A percentile compares a stretch with the other conserved stretches of the same genome.
Evolutionary conservation across 2,888 invertebrate genomes (phyloP).

Genomic region (Drosophila nr. perissopoda): DNA sequence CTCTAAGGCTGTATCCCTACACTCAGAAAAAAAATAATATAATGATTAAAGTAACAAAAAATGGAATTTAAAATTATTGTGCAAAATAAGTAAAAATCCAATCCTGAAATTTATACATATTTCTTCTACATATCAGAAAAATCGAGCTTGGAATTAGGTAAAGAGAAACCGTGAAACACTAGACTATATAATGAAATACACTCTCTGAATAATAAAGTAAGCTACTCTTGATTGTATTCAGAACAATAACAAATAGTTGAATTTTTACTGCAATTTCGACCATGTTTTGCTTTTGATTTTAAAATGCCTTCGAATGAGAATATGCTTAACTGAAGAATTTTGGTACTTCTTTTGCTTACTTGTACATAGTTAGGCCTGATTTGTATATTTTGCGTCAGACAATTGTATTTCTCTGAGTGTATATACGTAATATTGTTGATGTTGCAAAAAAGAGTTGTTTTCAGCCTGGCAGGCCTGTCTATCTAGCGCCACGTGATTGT

Average conservation of each 20-base stretch:
- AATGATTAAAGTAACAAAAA: neutral
- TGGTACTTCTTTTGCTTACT: neutral
- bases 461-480: conserved; percentile 76
- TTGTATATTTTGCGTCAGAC: neutral
- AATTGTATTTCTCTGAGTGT: conserved; percentile 1
- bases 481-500: conserved; percentile 76
- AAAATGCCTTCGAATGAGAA: neutral
- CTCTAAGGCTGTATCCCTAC: neutral
- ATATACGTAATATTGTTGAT: conserved; percentile 70
- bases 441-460: conserved; percentile 76
- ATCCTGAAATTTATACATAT: neutral
- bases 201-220: too few species aligned
- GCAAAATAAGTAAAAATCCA: neutral
- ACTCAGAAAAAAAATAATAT: neutral
- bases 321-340: neutral
- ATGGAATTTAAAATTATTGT: neutral
- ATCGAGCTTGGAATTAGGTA: neutral
- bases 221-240: too few species aligned
- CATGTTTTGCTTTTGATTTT: neutral
- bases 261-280: neutral
- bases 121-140: neutral
- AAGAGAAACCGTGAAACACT: neutral
- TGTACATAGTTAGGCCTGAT: neutral
- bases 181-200: neutral
- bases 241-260: too few species aligned